phyloP scores from a whole-genome alignment of 2,113 vertebrate genomes.

The Phalacrocorax carbo region DNA sequence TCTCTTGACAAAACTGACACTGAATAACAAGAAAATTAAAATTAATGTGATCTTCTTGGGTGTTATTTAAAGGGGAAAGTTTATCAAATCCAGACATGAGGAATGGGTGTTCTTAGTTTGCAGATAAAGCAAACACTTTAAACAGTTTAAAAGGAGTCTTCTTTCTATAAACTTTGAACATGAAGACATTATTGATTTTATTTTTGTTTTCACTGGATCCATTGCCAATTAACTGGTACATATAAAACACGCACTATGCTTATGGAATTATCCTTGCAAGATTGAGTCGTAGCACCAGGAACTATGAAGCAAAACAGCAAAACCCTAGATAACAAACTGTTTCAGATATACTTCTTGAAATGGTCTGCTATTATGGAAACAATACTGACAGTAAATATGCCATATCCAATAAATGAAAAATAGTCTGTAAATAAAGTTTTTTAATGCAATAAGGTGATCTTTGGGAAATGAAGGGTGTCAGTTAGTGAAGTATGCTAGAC shows the following conservation, averaged over 20 bases:
- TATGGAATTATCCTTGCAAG: neutral
- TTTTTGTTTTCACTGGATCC: neutral
- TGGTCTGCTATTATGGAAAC: neutral
- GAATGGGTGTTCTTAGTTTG: neutral
- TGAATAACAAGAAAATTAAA: constrained; percentile 12
- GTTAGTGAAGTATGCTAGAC: neutral
- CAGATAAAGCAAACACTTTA: neutral
- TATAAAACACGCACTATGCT: neutral
- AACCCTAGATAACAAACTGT: neutral
- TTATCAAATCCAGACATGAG: constrained; percentile 4
- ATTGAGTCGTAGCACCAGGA: neutral
- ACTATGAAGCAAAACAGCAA: neutral
- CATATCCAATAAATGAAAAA: neutral
- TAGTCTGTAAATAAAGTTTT: neutral
- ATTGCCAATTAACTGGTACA: neutral
- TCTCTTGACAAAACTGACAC: neutral
- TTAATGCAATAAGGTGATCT: neutral
- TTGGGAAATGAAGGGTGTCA: neutral
- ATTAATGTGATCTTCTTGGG: neutral
- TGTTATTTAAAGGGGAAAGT: neutral
- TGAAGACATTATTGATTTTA: neutral
- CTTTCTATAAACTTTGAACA: neutral
- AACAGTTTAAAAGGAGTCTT: neutral
- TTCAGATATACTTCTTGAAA: neutral
- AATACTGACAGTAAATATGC: neutral